Base-by-base conservation (phyloP, 30 jellyfish, hydroid and myxozoan genomes). In the Aurelia sp. region DNA sequence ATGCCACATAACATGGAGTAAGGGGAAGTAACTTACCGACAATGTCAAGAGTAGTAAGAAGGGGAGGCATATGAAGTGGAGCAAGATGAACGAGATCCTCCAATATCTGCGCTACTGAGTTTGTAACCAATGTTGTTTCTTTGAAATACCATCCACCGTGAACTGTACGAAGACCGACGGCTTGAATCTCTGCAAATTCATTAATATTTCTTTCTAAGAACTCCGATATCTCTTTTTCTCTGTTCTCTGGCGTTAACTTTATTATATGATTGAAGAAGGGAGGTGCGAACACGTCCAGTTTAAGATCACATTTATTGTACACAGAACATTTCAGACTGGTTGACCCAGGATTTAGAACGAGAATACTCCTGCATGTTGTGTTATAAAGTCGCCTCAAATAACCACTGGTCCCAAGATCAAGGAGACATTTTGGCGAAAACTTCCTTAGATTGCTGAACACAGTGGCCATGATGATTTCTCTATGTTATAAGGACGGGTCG, bases 111-210 rank as follows among this genome's bases (percentile, higher is more conserved):
- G 72, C 77, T 4, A 91, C 97, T 16, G 79, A 17, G 7, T 71
- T 62, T 21, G 91, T 81, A 40, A 85, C 79, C 11, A 77, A 21
- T 11, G 83, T 64, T 27, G 97, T 70, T 74, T 73, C 90, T 30
- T 78, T 84, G 78, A 91, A 72, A 57, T 72, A 70, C 41, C 73
- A 23, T 3, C 97, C 97, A n/a, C 96, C 97, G 69, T 91, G 97
- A 16, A 91, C 97, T 62, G 88, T 71, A 69, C 97, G 91, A 13
- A 82, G 74, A 8, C 97, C 97, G n/a, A 91, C 82, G 0, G 93
- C 96, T 27, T 60, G 84, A 22, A 87, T 47, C 15, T 84, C 93
- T 20, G 58, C 67, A 62, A 84, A 84, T n/a, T 62, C 77, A 12
- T 84, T 64, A 18, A n/a, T 30, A 76, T 71, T 60, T 31, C 22